Evolutionary conservation across 2,113 vertebrate genomes (phyloP).

Genomic region (Gnathonemus longibarbis): DNA sequence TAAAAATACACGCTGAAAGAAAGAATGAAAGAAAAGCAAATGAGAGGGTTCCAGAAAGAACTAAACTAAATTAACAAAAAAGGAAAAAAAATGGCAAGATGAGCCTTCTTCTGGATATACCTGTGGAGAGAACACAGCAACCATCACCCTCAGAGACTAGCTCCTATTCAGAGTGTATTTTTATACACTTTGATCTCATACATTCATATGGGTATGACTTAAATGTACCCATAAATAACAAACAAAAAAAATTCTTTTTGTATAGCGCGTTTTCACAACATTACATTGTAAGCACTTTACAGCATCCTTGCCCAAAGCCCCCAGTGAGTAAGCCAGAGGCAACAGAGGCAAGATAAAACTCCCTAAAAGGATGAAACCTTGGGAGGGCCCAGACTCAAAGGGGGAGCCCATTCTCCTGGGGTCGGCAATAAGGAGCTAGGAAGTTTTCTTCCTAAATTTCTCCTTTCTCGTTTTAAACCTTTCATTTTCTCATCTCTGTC

Average conservation of each 20-base stretch:
- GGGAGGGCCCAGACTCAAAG: too few relatives aligned
- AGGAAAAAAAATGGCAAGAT: constrained; percentile 25
- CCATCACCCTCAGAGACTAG: constrained; percentile 13
- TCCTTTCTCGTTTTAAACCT: background rate
- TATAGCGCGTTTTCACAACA: too few relatives aligned
- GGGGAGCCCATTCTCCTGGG: too few relatives aligned
- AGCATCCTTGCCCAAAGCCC: too few relatives aligned
- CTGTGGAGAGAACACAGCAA: constrained; percentile 42
- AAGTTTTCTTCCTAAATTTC: background rate
- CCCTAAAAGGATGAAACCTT: too few relatives aligned
- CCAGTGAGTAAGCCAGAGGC: too few relatives aligned
- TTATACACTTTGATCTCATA: constrained; percentile 31
- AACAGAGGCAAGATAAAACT: too few relatives aligned
- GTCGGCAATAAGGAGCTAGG: too few relatives aligned
- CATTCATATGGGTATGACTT: background rate
- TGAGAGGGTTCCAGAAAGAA: constrained; percentile 13
- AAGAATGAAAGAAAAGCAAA: constrained; percentile 4
- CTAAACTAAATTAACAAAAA: constrained; percentile 19
- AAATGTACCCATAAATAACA: constrained; percentile 19
- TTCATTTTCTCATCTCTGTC: background rate
- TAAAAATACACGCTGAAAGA: constrained; percentile 22
- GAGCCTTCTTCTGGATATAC: constrained; percentile 37
- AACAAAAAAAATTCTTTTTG: too few relatives aligned
- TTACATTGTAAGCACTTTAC: too few relatives aligned
- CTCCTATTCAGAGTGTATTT: constrained; percentile 33